Conservation (phyloP, 2,888 invertebrate genomes). For the Pyralis farinalis region DNA sequence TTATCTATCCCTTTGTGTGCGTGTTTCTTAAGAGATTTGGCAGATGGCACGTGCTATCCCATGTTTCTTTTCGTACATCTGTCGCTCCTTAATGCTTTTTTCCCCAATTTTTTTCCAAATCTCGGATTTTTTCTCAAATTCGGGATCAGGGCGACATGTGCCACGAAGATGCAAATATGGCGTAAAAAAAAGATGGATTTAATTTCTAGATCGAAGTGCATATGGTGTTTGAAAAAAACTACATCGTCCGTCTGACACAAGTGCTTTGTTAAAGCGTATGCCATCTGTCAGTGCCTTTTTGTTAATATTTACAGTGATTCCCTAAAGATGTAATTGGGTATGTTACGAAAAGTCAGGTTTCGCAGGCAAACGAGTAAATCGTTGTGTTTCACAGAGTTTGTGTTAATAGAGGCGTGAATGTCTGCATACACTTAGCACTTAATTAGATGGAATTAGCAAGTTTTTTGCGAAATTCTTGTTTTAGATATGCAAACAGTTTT, state of each 20-base stretch:
- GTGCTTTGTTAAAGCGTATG: conserved; percentile 56
- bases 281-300: conserved; percentile 65
- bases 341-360: conserved; percentile 2
- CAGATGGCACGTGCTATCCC: conserved; percentile 76
- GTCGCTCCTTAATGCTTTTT: conserved; percentile 65
- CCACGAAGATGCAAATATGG: conserved; percentile 76
- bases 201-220: conserved; percentile 55
- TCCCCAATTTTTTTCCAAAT: conserved; percentile 46
- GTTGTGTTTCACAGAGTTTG: not conserved
- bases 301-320: conserved; percentile 28
- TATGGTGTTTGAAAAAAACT: conserved; percentile 71
- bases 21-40: conserved; percentile 70
- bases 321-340: conserved; percentile 14
- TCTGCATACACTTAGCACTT: conserved; percentile 3
- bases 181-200: conserved; percentile 54
- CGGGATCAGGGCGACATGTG: conserved; percentile 51
- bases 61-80: conserved; percentile 72
- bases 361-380: not conserved
- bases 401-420: conserved; percentile 1
- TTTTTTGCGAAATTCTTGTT: conserved; percentile 3
- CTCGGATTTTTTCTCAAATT: conserved; percentile 40
- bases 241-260: conserved; percentile 63
- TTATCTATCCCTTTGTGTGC: conserved; percentile 52
- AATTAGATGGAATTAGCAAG: conserved; percentile 4
- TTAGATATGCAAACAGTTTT: not conserved